Evolutionary conservation across 2,113 vertebrate genomes (phyloP), one percentile per base, ranked within the genome.

Genomic region (Lethenteron camtschaticum): DNA sequence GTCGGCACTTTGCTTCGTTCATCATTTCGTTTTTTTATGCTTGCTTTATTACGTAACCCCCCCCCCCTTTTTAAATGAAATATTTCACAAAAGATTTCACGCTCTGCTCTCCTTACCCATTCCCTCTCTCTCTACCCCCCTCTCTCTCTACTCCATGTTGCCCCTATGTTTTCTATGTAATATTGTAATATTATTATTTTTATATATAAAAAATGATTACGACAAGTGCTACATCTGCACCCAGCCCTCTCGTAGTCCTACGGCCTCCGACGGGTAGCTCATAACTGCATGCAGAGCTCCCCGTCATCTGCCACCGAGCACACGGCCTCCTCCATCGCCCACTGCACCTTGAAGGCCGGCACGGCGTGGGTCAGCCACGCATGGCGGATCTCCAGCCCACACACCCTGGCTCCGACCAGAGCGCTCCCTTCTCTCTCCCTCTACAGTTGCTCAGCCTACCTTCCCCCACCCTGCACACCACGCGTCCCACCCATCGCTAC

Each of bases 391-490:
- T 77, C 85, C 11, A 76, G 81, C 2, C 77, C 81, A 55, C 80
- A 86, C 72, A 79, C 84, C 68, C 79, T 85, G 24, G 63, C 75
- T 57, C 72, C 80, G 68, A 83, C 83, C 60, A 78, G 78, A 1
- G 84, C 80, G 74, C 85, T 71, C 68, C 57, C 59, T 41, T 41
- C 41, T 41, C 41, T 41, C 41, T 41, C 41, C 41, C 41, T 41
- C 41, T 41, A 41, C 5, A 41, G 41, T 41, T 41, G 41, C 41
- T 41, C 1, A 41, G 5, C 6, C 41, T 41, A 41, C 41, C 41
- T 7, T 7, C 41, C 41, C 6, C 41, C 41, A 41, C 41, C 41
- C 41, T 41, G 6, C 41, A 41, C 41, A 41, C 41, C 41, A 41
- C 41, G 41, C 41, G 41, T 41, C 41, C 41, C 41, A 41, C 41